Evolutionary conservation across 2,888 invertebrate genomes (phyloP), one percentile per base, ranked within the genome.

Genomic region (Nasonovia ribisnigri): DNA sequence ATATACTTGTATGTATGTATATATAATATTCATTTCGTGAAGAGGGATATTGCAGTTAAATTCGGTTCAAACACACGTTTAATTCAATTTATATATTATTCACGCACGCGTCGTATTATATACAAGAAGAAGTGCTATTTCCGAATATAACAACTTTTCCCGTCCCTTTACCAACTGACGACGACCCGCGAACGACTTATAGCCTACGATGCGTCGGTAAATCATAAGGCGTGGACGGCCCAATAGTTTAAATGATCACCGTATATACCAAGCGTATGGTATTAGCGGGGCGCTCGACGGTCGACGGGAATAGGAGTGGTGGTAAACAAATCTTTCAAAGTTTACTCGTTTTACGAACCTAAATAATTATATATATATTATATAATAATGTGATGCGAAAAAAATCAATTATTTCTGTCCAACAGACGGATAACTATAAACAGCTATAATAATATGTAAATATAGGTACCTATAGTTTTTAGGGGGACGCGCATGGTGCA

Each of bases 261-360:
- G 48, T 46, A 13, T 46, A 13, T 86, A 54, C 42, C 42, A 57
- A 42, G 57, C 16, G 26, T 26, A 77, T 16, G 16, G 51, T 48
- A 36, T 77, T 90, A 42, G 84, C 0, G 77, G 51, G 77, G 51
- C 84, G 20, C 36, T 36, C 1, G 6, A 8, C 5, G 43, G 84
- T 24, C 24, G 20, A 87, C 42, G 13, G 46, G 51, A 51, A 51
- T 10, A n/a, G 48, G 20, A 51, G 3, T 20, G 1, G 36, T 13
- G 29, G 54, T 84, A 91, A 84, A 84, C 54, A 91, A 57, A 91
- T 84, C 42, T 90, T 77, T 77, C 51, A 84, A 84, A 84, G 16
- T 48, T 36, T 43, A 42, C 16, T 24, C 67, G 4, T 91, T 77
- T 51, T 77, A 48, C 42, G 29, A 77, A 77, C 20, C 5, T n/a